Base-by-base conservation (phyloP, 1,140 invertebrate genomes). In the Papilio polyxenes region DNA sequence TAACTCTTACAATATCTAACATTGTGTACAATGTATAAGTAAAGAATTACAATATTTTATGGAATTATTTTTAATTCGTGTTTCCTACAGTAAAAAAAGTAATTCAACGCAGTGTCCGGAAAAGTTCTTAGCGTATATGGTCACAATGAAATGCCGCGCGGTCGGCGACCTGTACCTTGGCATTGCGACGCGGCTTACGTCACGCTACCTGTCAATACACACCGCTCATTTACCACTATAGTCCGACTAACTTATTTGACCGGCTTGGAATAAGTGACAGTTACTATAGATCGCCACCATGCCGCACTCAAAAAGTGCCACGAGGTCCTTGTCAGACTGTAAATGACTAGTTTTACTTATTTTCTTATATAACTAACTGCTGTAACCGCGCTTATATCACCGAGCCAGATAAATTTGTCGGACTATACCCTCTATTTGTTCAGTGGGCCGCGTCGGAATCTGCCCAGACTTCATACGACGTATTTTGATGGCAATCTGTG, bases 151-250 rank as follows among this genome's bases (percentile, higher is more conserved):
- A 82, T 74, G 85, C 84, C 56, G 69, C 76, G 79, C 86, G 87
- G 88, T 87, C 87, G 85, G 75, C 83, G 88, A 90, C 87, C 69
- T 81, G 53, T 83, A 85, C 89, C 89, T 90, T 89, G 89, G 89
- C 89, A 90, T 89, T 91, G 88, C 85, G 83, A 80, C 83, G 80
- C 81, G 81, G 76, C 82, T 87, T 87, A 85, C 88, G 85, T 89
- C 88, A 89, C 79, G 75, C 85, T 82, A 86, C 85, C 87, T 87
- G 87, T 86, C 87, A 85, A 87, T 86, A 88, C 65, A 83, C 80
- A 85, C 62, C 81, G 78, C 49, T 56, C 65, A 69, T 69, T 69
- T 69, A 69, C 65, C 0, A 69, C 65, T 69, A 8, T 7, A 59
- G 56, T 59, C 15, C 56, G 56, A n/a, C 15, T n/a, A 59, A 59